Percentiles rank a stretch among this genome's conserved stretches.
Evolutionary conservation across 1,140 invertebrate genomes (phyloP).

Genomic region (Zaprionus camerounensis): DNA sequence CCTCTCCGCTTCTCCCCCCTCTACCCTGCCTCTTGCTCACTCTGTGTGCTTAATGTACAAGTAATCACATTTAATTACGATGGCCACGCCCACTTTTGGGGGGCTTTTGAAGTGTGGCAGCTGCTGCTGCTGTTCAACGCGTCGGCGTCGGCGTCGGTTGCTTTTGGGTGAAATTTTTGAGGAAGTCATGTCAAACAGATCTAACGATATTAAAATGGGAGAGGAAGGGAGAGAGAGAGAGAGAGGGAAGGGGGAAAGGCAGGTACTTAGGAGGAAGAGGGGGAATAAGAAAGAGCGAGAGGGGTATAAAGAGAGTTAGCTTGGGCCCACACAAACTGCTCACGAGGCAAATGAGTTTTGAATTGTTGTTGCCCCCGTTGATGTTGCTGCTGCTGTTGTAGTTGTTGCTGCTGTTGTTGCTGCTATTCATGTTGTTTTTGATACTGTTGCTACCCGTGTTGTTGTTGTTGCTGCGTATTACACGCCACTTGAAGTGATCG

Average conservation of each 20-base stretch:
- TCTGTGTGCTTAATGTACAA: conserved; percentile 43
- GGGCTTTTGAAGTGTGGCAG: background rate
- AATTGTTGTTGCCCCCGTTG: conserved; percentile 42
- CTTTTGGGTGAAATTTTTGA: conserved; percentile 53
- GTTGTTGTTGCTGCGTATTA: conserved; percentile 48
- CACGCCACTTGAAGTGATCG: conserved; percentile 41
- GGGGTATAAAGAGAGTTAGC: background rate
- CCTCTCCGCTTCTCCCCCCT: background rate
- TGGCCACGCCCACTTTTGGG: conserved; percentile 45
- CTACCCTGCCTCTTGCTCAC: background rate
- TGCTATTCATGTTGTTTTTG: no score
- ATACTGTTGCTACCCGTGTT: no score
- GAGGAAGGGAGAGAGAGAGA: background rate
- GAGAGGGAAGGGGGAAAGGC: background rate
- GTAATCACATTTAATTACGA: conserved; percentile 73
- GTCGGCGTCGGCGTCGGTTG: conserved; percentile 15
- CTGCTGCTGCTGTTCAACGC: conserved; percentile 17
- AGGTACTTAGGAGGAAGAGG: background rate
- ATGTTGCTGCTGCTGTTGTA: conserved; percentile 33
- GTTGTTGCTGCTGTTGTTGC: conserved; percentile 37
- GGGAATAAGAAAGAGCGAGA: background rate
- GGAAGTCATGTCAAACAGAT: conserved; percentile 66
- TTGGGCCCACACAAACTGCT: conserved; percentile 37
- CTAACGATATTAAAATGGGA: conserved; percentile 56
- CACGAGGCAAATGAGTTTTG: conserved; percentile 60